Evolutionary conservation across 1,140 invertebrate species (phyloP).

Genomic region (Rhynchophorus ferrugineus): DNA sequence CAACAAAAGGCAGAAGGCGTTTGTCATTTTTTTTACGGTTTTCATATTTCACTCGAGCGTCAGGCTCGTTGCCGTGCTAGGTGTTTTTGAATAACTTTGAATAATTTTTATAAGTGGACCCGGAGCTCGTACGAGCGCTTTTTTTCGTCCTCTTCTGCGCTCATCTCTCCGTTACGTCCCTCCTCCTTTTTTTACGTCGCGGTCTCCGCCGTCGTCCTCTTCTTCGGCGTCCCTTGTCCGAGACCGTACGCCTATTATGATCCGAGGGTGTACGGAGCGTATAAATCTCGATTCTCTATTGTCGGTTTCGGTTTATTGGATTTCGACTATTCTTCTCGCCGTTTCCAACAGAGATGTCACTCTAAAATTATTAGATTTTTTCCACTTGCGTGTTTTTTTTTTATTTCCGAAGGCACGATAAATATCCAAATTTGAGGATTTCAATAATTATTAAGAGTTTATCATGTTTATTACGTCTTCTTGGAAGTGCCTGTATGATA

Average conservation of each 20-base stretch:
- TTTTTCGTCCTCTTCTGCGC: no score
- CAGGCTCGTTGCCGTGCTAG: conserved; percentile 17
- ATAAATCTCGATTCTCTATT: conserved; percentile 9
- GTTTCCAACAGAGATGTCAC: neutral
- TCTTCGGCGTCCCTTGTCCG: no score
- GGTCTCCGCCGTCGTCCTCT: conserved; percentile 12
- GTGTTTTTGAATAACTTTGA: conserved; percentile 37
- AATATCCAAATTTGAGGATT: no score
- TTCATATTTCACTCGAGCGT: conserved; percentile 31
- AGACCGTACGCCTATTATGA: no score
- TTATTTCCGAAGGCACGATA: no score
- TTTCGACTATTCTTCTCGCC: neutral
- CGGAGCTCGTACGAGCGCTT: no score
- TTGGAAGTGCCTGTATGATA: no score
- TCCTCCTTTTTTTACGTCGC: conserved; percentile 21
- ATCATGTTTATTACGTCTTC: no score
- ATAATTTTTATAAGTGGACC: conserved; percentile 32
- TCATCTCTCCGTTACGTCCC: conserved; percentile 5
- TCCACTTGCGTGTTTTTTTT: no score
- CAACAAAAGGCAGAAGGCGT: conserved; percentile 34
- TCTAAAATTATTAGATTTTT: neutral
- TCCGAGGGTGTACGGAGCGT: conserved; percentile 10
- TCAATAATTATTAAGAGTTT: no score
- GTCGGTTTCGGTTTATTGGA: conserved; percentile 6
- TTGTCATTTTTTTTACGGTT: conserved; percentile 37